A percentile compares a stretch with the other conserved stretches of the same genome.
Conservation (phyloP, 53 echinoderm and acorn worm species). For the Hippasteria phrygiana region DNA sequence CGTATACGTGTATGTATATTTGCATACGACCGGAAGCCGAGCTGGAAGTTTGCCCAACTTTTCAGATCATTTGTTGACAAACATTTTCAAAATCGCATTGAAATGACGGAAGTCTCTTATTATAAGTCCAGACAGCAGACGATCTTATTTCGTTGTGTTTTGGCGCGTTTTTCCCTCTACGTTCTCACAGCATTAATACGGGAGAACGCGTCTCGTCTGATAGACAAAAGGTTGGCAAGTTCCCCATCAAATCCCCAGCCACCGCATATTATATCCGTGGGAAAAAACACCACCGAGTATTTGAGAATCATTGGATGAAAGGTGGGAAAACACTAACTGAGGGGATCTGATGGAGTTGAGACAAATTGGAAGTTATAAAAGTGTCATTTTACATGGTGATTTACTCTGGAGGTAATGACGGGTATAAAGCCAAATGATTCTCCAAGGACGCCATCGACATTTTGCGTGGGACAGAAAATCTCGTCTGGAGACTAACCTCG, state of each 20-base stretch:
- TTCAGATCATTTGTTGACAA: background rate
- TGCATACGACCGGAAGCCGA: too few species aligned
- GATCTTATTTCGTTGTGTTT: background rate
- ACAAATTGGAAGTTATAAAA: conserved; percentile 61
- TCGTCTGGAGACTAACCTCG: background rate
- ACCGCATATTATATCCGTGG: conserved; percentile 52
- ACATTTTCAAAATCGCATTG: background rate
- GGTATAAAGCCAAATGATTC: conserved; percentile 5
- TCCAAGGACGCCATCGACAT: background rate
- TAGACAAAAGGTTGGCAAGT: conserved; percentile 12
- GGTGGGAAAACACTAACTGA: conserved; percentile 31
- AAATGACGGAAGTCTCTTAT: background rate
- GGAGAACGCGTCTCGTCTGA: background rate
- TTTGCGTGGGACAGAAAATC: conserved; percentile 23
- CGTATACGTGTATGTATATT: too few species aligned
- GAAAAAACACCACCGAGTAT: conserved; percentile 5
- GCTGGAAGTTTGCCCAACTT: background rate
- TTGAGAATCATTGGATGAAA: background rate
- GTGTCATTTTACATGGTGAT: conserved; percentile 62
- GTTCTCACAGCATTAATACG: background rate
- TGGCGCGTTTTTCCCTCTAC: background rate
- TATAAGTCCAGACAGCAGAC: too few species aligned
- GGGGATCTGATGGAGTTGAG: conserved; percentile 6
- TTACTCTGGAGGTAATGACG: conserved; percentile 23
- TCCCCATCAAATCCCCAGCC: conserved; percentile 9